Percentiles rank a stretch among this genome's conserved stretches.
These are phyloP conservation scores for Caenorhabditis sp. DNA, from an alignment of 2,888 invertebrate species.

Conservation along the genomic window DNA sequence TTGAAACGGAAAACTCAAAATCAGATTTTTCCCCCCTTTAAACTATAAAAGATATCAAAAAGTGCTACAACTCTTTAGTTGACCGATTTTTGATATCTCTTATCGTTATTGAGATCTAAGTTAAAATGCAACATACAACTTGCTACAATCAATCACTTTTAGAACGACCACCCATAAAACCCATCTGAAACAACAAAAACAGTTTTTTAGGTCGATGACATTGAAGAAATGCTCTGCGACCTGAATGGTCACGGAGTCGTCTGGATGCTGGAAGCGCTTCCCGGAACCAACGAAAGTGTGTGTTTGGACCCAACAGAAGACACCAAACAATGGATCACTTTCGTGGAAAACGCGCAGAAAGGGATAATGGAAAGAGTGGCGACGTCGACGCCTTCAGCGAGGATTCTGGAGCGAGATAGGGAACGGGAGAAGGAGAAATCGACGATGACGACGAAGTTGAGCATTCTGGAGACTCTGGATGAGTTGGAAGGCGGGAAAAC, in stretches of 20 bases:
- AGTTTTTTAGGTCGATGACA: constrained; percentile 54
- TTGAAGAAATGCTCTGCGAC: constrained; percentile 59
- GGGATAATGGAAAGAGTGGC: constrained; percentile 43
- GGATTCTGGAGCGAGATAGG: too few relatives aligned
- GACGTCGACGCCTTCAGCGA: too few relatives aligned
- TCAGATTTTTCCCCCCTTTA: too few relatives aligned
- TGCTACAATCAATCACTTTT: too few relatives aligned
- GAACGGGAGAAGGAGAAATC: background rate
- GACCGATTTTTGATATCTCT: too few relatives aligned
- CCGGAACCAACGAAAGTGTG: constrained; percentile 59
- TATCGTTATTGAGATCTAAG: too few relatives aligned
- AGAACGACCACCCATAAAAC: too few relatives aligned
- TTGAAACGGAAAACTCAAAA: too few relatives aligned
- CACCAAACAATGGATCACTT: constrained; percentile 59
- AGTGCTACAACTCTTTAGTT: too few relatives aligned
- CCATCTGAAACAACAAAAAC: background rate
- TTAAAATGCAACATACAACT: too few relatives aligned
- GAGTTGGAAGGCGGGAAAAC: constrained; percentile 31
- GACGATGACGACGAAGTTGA: constrained; percentile 14
- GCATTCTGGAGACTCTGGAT: constrained; percentile 47
- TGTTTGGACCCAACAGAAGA: constrained; percentile 63
- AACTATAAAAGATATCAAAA: too few relatives aligned
- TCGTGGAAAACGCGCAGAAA: constrained; percentile 59
- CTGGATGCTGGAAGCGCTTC: constrained; percentile 52
- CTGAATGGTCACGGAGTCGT: constrained; percentile 46